phyloP scores from a whole-genome alignment of 2,888 invertebrate species.

The Nomada fabriciana region DNA sequence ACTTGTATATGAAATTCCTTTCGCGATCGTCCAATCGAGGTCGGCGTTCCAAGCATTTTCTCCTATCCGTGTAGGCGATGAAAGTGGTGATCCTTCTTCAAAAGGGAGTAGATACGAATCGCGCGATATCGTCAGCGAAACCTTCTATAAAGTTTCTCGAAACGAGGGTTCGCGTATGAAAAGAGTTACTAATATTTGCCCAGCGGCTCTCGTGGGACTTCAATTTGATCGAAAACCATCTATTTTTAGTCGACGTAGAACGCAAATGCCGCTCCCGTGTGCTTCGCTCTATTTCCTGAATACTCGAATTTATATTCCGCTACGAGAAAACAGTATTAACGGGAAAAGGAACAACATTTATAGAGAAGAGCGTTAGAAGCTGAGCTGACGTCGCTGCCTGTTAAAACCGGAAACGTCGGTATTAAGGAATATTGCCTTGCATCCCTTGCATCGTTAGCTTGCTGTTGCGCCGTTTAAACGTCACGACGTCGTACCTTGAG shows the following conservation, averaged over 20 bases:
- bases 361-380: background rate
- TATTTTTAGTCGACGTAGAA: slow-evolving; percentile 31
- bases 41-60: slow-evolving; percentile 34
- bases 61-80: slow-evolving; percentile 17
- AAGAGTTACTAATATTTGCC: slow-evolving; percentile 55
- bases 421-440: slow-evolving; percentile 33
- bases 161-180: slow-evolving; percentile 28
- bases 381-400: background rate
- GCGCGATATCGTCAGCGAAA: background rate
- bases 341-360: slow-evolving; percentile 2
- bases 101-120: slow-evolving; percentile 10
- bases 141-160: slow-evolving; percentile 19
- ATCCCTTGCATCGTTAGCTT: slow-evolving; percentile 29
- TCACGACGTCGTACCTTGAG: background rate
- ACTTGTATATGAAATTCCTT: slow-evolving; percentile 36
- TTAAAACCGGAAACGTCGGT: slow-evolving; percentile 31
- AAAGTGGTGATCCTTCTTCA: slow-evolving; percentile 32
- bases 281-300: slow-evolving; percentile 24
- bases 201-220: slow-evolving; percentile 26
- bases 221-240: slow-evolving; percentile 45
- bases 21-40: slow-evolving; percentile 27
- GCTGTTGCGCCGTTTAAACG: slow-evolving; percentile 20
- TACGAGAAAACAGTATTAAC: slow-evolving; percentile 11
- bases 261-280: background rate
- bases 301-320: background rate